Percentiles rank a stretch among this genome's conserved stretches.
Evolutionary conservation across 1,140 invertebrate species (phyloP).

Genomic region (Meloidogyne hapla): DNA sequence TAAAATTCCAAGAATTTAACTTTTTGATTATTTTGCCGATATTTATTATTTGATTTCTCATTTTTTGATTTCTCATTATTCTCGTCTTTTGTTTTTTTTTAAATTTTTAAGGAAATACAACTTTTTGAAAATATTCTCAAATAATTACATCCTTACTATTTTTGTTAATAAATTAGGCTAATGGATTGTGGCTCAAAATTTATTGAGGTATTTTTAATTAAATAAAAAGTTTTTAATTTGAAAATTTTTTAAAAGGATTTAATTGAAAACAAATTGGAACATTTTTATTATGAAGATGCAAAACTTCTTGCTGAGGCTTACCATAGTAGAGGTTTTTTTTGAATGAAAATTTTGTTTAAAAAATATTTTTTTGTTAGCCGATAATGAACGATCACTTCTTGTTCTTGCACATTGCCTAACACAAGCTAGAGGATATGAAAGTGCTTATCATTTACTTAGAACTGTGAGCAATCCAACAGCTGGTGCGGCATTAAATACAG

Average conservation of each 20-base stretch:
- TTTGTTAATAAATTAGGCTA: not conserved
- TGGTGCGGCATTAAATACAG: slow-evolving; percentile 26
- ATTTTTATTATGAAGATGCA: slow-evolving; percentile 50
- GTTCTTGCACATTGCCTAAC: slow-evolving; percentile 35
- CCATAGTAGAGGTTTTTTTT: slow-evolving; percentile 28
- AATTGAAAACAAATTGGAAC: slow-evolving; percentile 36
- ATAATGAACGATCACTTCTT: slow-evolving; percentile 30
- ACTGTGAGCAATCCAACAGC: slow-evolving; percentile 12
- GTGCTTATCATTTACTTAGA: slow-evolving; percentile 37
- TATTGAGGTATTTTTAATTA: slow-evolving; percentile 28
- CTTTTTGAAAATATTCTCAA: not conserved
- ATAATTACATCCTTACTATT: not conserved
- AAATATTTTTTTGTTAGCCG: slow-evolving; percentile 24
- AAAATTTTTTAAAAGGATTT: slow-evolving; percentile 16
- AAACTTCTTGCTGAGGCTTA: slow-evolving; percentile 43
- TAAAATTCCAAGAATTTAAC: too few relatives aligned
- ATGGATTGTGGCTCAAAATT: slow-evolving; percentile 12
- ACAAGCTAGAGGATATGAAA: slow-evolving; percentile 17
- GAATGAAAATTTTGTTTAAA: not conserved
- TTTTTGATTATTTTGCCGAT: too few relatives aligned
- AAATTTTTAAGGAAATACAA: too few relatives aligned
- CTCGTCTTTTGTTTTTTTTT: too few relatives aligned
- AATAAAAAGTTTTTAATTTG: not conserved
- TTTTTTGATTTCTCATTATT: too few relatives aligned
- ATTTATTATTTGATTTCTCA: too few relatives aligned